phyloP scores from a whole-genome alignment of 2,113 vertebrate genomes.

The Xyrauchen texanus region DNA sequence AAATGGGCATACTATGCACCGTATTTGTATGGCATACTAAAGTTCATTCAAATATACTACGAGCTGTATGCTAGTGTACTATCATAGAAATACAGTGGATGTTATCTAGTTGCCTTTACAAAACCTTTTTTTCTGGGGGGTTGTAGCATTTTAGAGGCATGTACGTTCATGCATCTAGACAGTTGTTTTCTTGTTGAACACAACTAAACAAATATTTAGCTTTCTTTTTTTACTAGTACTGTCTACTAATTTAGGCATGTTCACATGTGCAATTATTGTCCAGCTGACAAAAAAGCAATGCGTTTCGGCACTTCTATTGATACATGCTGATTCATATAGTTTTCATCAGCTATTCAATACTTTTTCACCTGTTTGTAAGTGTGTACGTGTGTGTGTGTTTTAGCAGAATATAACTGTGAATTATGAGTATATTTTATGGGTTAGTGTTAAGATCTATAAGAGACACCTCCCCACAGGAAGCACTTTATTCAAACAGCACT shows the following conservation, averaged over 20 bases:
- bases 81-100: background rate
- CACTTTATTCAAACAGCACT: conserved; percentile 74
- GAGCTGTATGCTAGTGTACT: background rate
- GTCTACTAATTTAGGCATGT: conserved; percentile 13
- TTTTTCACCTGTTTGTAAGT: background rate
- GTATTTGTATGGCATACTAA: background rate
- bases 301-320: background rate
- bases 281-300: conserved; percentile 50
- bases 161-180: background rate
- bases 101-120: background rate
- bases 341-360: conserved; percentile 30
- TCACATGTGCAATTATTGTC: conserved; percentile 45
- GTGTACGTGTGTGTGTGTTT: background rate
- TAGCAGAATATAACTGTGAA: conserved; percentile 26
- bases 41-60: background rate
- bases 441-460: conserved; percentile 21
- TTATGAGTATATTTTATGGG: conserved; percentile 19
- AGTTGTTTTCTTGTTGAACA: background rate
- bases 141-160: conserved; percentile 12
- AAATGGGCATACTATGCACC: background rate
- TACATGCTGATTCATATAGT: conserved; percentile 30
- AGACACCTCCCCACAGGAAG: conserved; percentile 60
- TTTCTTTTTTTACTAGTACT: background rate
- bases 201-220: conserved; percentile 25
- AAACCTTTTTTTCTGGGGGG: background rate